These are phyloP conservation scores for Xenus cinereus DNA, from an alignment of 2,113 vertebrate genomes.

Conservation along the genomic window DNA sequence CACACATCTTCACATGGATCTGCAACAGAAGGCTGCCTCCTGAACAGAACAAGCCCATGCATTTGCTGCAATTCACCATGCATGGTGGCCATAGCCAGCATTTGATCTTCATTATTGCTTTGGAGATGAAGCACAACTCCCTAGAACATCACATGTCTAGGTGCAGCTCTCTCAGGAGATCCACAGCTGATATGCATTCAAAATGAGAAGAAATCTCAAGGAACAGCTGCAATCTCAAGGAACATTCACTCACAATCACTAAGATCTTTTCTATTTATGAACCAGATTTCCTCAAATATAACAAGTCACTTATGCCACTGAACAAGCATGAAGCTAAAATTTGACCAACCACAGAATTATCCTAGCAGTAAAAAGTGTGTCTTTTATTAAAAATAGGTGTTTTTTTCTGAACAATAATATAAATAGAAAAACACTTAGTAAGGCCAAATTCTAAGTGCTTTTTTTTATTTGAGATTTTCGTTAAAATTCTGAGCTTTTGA, in stretches of 20 bases:
- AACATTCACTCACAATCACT: not conserved
- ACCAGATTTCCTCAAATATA: not conserved
- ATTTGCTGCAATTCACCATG: not conserved
- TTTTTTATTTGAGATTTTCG: not conserved
- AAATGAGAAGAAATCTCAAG: not conserved
- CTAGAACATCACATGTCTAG: not conserved
- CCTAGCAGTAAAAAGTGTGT: not conserved
- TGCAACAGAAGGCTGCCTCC: not conserved
- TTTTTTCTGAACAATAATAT: not conserved
- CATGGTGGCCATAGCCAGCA: not conserved
- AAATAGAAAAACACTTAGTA: not conserved
- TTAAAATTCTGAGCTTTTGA: not conserved
- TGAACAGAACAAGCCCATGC: not conserved
- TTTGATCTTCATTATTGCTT: not conserved
- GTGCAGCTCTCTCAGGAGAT: not conserved
- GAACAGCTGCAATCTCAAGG: not conserved
- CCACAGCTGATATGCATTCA: not conserved
- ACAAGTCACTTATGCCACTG: not conserved
- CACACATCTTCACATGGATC: not conserved
- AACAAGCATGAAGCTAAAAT: not conserved
- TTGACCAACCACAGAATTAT: not conserved
- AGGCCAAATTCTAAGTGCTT: not conserved
- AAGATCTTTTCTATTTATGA: not conserved
- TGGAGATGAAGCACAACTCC: not conserved
- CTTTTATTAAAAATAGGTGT: not conserved